phyloP scores from a whole-genome alignment of 92 coral and sea anemone species.

The Zoanthus sociatus region DNA sequence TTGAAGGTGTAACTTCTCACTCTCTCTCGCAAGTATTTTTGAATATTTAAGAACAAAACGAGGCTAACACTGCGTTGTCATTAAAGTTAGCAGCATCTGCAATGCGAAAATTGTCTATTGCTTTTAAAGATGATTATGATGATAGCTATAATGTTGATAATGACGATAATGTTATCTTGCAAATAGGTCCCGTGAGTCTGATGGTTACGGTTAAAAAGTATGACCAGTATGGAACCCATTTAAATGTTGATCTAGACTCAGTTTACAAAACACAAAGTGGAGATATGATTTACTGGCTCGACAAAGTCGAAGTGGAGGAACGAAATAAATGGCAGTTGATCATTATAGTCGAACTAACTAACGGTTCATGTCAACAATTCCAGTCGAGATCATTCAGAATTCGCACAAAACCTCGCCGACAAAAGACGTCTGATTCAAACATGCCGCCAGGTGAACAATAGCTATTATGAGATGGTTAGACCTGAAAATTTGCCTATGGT shows the following conservation, averaged over 20 bases:
- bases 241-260: constrained; percentile 85
- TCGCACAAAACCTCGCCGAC: constrained; percentile 82
- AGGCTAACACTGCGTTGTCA: too few relatives aligned
- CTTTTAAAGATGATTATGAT: not conserved
- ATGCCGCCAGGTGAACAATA: constrained; percentile 25
- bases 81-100: too few relatives aligned
- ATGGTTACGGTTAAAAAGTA: constrained; percentile 50
- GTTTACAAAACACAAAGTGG: constrained; percentile 82
- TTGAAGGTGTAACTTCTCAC: too few relatives aligned
- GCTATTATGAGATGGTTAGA: not conserved
- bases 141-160: too few relatives aligned
- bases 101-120: too few relatives aligned
- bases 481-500: not conserved
- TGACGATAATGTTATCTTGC: not conserved
- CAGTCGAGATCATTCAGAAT: constrained; percentile 80
- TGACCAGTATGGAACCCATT: constrained; percentile 49
- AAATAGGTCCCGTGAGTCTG: constrained; percentile 72
- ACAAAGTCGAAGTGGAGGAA: constrained; percentile 80
- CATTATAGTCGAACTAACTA: constrained; percentile 66
- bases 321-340: constrained; percentile 82
- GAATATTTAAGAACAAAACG: too few relatives aligned
- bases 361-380: constrained; percentile 50
- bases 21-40: too few relatives aligned
- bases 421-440: constrained; percentile 25
- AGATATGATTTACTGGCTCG: constrained; percentile 80